Base-by-base conservation (phyloP, 2,113 vertebrate genomes). In the Lethenteron reissneri region DNA sequence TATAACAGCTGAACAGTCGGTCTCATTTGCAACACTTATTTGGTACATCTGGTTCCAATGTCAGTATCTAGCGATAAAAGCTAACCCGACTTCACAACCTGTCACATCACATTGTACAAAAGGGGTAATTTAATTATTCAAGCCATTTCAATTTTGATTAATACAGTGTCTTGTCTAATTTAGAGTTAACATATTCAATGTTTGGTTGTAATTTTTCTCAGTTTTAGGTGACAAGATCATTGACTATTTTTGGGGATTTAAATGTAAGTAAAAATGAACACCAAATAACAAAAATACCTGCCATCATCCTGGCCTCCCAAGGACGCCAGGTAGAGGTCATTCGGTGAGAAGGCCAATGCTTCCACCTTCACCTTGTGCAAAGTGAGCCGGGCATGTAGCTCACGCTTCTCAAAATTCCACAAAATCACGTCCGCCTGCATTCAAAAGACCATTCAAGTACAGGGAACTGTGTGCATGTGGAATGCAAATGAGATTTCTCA, bases 221-320 rank as follows among this genome's bases (percentile, higher is more conserved):
- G 57, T 56, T 58, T n/a, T 57, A 25, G 25, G 25, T 25, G 25
- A 25, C 25, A 25, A 25, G 25, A 25, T 25, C 3, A 25, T 25
- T 25, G 25, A 25, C 4, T 41, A 41, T 41, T 41, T 41, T 41
- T 41, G 41, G 41, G 6, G 41, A 5, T 41, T 41, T 41, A 41
- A 41, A 41, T 41, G 41, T 41, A 41, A 41, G 41, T 41, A 41
- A 41, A 41, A 5, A 41, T 41, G 4, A 41, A 41, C 4, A 41
- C 41, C 41, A 41, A 41, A 41, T 41, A 41, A 41, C 41, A 41
- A 41, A 41, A 56, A 79, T 83, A 92, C 90, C 89, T 88, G 79
- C 80, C 82, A 1, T 95, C 89, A 1, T 95, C 88, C 71, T 82
- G 86, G 68, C 90, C 89, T 56, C 90, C 90, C 6, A 96, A 81